phyloP scores from a whole-genome alignment of 92 coral and sea anemone species.

The Meandrina meandrites region DNA sequence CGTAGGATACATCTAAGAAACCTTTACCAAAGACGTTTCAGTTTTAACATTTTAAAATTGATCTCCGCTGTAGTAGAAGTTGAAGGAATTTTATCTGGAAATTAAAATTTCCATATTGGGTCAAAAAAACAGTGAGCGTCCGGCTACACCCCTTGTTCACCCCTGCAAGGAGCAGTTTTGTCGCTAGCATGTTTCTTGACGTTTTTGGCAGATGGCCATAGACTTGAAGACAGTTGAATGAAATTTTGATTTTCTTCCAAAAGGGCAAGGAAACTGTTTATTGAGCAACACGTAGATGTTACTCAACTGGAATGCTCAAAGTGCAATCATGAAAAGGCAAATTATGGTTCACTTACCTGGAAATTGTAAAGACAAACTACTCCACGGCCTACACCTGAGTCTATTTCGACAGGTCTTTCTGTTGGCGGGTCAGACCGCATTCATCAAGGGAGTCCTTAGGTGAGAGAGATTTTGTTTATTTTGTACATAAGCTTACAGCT shows the following conservation, averaged over 20 bases:
- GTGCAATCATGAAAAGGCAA: background rate
- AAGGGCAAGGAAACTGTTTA: conserved; percentile 34
- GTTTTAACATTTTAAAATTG: background rate
- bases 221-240: conserved; percentile 50
- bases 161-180: background rate
- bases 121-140: background rate
- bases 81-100: background rate
- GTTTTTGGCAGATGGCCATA: conserved; percentile 67
- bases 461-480: conserved; percentile 14
- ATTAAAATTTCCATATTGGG: background rate
- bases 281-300: conserved; percentile 31
- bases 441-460: conserved; percentile 27
- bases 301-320: background rate
- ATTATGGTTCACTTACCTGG: background rate
- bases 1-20: background rate
- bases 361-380: background rate
- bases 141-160: background rate
- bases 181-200: background rate
- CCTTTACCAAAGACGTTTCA: background rate
- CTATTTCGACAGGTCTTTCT: conserved; percentile 33
- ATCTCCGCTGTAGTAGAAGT: background rate
- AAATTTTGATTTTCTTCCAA: conserved; percentile 85
- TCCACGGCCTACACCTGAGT: conserved; percentile 17
- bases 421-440: conserved; percentile 9
- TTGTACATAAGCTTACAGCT: background rate